A percentile compares a stretch with the other conserved stretches of the same genome.
Evolutionary conservation across 2,888 invertebrate species (phyloP).

Genomic region (Lydus trimaculatus): DNA sequence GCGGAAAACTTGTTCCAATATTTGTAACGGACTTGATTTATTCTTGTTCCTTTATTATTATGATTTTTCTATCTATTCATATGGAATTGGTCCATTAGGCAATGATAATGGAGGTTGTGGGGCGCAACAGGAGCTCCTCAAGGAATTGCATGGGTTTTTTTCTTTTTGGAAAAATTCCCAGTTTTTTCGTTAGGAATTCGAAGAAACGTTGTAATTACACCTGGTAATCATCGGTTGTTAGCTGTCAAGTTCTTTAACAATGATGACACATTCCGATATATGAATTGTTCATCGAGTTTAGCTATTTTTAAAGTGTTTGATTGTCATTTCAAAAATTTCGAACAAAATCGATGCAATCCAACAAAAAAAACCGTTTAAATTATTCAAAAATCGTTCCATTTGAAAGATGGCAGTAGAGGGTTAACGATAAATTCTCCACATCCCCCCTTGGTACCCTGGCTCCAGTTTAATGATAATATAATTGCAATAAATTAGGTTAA

Average conservation of each 20-base stretch:
- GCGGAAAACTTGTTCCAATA: conserved; percentile 58
- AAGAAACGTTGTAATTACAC: no score
- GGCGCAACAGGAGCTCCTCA: neutral
- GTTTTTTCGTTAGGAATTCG: no score
- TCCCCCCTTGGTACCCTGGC: no score
- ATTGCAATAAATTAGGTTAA: conserved; percentile 9
- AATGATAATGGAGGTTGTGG: neutral
- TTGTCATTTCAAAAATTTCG: no score
- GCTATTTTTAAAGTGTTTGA: neutral
- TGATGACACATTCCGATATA: neutral
- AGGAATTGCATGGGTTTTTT: no score
- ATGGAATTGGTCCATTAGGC: neutral
- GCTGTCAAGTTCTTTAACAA: neutral
- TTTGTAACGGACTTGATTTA: conserved; percentile 57
- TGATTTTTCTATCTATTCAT: neutral
- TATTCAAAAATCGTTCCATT: no score
- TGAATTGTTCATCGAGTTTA: neutral
- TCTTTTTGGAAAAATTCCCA: no score
- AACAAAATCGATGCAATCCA: no score
- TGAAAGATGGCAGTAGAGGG: no score
- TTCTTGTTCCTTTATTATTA: conserved; percentile 36
- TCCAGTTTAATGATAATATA: conserved; percentile 5
- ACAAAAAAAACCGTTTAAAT: no score
- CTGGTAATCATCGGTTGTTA: no score
- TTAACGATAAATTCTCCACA: no score